Base-by-base conservation (phyloP, 2,113 vertebrate species). In the Typhlomys cinereus region DNA sequence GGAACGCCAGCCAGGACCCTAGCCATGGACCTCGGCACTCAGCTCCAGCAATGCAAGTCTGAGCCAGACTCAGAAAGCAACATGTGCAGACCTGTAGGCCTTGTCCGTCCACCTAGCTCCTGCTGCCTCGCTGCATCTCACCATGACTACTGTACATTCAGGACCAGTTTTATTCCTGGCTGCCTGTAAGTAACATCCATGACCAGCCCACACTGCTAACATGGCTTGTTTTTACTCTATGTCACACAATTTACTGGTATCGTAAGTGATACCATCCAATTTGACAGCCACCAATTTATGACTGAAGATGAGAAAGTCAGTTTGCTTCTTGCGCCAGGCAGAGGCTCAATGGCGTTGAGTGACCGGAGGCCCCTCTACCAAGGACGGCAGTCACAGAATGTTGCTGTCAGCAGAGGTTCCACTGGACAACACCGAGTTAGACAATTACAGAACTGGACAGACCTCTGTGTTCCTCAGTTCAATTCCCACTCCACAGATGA, bases 371-470 rank as follows among this genome's bases (percentile, higher is more conserved):
- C n/a, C 25, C n/a, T n/a, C n/a, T n/a, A n/a, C n/a, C n/a, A n/a
- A n/a, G n/a, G 36, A 50, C 11, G 5, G 14, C 13, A 50, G 64
- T 46, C 13, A 71, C 3, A 25, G 31, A 39, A 61, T 20, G 46
- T 84, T 71, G 48, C 52, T 10, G 4, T 11, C 31, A 71, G 0
- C 10, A 75, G 34, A 78, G 69, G 29, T 78, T 62, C 85, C 50
- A 25, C 4, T 25, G 44, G 46, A 17, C 1, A 15, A 41, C 0
- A 0, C 15, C 14, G 11, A 86, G 81, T 48, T 18, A 27, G 44
- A 79, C 18, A 75, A 54, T 25, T 27, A 73, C 14, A 62, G 71
- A 20, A 57, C 7, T 57, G 15, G 14, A 57, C 54, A 57, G 21
- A 20, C n/a, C 14, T 57, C 21, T 57, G 21, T 15, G 21, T 57